Conservation (phyloP, 2,888 invertebrate species). For the Leptothorax acervorum region DNA sequence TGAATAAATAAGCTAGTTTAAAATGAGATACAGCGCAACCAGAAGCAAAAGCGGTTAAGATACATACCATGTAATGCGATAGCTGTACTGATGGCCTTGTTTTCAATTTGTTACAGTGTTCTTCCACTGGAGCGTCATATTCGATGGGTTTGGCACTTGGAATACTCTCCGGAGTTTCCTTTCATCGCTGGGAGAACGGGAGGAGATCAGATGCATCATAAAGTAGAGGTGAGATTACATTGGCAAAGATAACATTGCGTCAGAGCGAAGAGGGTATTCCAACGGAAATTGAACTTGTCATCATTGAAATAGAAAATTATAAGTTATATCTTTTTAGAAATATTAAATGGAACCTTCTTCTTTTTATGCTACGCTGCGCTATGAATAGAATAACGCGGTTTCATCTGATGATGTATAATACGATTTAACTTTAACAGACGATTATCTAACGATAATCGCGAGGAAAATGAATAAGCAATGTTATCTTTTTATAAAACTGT, state of each 20-base stretch:
- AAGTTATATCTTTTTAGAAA: background rate
- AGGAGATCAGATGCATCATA: slow-evolving; percentile 34
- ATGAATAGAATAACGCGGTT: background rate
- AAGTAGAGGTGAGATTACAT: slow-evolving; percentile 36
- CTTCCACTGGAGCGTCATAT: background rate
- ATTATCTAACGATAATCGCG: background rate
- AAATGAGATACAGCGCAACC: background rate
- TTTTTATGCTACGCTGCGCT: background rate
- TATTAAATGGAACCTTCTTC: background rate
- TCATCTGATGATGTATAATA: background rate
- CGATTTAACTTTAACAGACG: background rate
- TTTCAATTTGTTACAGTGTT: slow-evolving; percentile 28
- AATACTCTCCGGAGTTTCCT: slow-evolving; percentile 17
- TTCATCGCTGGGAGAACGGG: background rate
- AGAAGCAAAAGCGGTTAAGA: background rate
- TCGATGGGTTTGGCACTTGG: slow-evolving; percentile 13
- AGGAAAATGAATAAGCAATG: background rate
- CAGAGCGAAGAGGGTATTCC: background rate
- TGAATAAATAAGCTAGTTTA: background rate
- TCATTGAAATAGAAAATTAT: slow-evolving; percentile 6
- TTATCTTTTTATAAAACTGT: background rate
- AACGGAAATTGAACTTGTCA: slow-evolving; percentile 10
- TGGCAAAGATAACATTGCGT: slow-evolving; percentile 35
- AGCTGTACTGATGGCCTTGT: background rate
- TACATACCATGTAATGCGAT: background rate